phyloP scores from a whole-genome alignment of 2,797 vertebrate species.

The Gobio occitaniae region DNA sequence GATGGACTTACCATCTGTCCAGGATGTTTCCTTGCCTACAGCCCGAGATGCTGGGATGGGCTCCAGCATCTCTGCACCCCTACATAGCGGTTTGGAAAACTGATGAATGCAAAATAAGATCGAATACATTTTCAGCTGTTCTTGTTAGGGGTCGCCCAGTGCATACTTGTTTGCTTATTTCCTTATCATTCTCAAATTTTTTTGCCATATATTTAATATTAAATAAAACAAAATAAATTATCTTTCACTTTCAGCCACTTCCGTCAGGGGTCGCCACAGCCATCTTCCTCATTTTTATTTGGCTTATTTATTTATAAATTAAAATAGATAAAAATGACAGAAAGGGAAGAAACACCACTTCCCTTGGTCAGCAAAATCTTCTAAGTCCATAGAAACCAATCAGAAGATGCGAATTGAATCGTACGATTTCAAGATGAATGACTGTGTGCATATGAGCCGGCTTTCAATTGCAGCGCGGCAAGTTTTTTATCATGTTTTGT shows the following conservation, averaged over 20 bases:
- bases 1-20: background rate
- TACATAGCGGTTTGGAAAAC: background rate
- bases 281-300: background rate
- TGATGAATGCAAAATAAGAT: background rate
- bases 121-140: background rate
- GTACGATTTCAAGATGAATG: too few species aligned
- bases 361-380: too few species aligned
- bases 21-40: background rate
- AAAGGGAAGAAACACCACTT: too few species aligned
- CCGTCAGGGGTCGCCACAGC: rapidly evolving
- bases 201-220: background rate
- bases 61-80: background rate
- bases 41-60: background rate
- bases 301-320: background rate
- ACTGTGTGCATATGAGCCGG: too few species aligned
- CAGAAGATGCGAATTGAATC: too few species aligned
- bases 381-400: too few species aligned
- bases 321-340: background rate
- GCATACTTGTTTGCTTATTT: background rate
- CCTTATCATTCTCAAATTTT: background rate
- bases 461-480: too few species aligned
- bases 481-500: too few species aligned
- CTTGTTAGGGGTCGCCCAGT: too few species aligned
- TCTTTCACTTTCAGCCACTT: background rate
- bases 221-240: background rate